These are phyloP conservation scores for Poeciliopsis occidentalis DNA, from an alignment of 2,113 vertebrate species.

Conservation along the genomic window DNA sequence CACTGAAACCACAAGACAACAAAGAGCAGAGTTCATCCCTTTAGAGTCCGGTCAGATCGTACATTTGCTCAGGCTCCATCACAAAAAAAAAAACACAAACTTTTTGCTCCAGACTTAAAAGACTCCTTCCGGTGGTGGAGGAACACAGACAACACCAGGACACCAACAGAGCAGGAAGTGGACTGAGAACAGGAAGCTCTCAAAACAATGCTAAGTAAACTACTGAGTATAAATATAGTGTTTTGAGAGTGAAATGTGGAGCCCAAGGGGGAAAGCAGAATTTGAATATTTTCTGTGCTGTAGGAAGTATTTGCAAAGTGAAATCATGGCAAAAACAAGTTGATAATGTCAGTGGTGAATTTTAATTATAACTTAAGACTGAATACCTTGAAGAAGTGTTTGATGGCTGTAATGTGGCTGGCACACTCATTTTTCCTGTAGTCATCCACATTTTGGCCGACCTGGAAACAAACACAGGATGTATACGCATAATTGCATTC, in stretches of 20 bases:
- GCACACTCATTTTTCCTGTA: slow-evolving; percentile 75
- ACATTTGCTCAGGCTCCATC: too few relatives aligned
- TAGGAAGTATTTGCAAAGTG: neutral
- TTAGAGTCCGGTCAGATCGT: too few relatives aligned
- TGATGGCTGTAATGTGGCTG: slow-evolving; percentile 82
- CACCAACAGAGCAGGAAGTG: too few relatives aligned
- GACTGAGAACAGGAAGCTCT: slow-evolving; percentile 73
- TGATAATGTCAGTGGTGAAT: neutral
- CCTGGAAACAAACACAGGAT: slow-evolving; percentile 78
- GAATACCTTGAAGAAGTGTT: slow-evolving; percentile 84
- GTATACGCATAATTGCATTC: slow-evolving; percentile 39
- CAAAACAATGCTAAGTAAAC: slow-evolving; percentile 72
- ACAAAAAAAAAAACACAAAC: too few relatives aligned
- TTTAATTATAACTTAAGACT: neutral
- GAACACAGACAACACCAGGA: too few relatives aligned
- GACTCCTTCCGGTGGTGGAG: too few relatives aligned
- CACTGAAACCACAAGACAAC: too few relatives aligned
- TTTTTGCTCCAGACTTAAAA: too few relatives aligned
- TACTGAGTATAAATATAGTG: slow-evolving; percentile 65
- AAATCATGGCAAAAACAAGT: neutral
- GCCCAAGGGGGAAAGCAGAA: slow-evolving; percentile 3
- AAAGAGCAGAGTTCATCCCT: too few relatives aligned
- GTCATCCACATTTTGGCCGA: slow-evolving; percentile 82
- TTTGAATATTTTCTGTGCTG: neutral
- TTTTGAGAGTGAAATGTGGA: slow-evolving; percentile 28